A percentile compares a stretch with the other conserved stretches of the same genome.
Evolutionary conservation across 2,113 vertebrate species (phyloP).

Genomic region (Hippocampus comes): DNA sequence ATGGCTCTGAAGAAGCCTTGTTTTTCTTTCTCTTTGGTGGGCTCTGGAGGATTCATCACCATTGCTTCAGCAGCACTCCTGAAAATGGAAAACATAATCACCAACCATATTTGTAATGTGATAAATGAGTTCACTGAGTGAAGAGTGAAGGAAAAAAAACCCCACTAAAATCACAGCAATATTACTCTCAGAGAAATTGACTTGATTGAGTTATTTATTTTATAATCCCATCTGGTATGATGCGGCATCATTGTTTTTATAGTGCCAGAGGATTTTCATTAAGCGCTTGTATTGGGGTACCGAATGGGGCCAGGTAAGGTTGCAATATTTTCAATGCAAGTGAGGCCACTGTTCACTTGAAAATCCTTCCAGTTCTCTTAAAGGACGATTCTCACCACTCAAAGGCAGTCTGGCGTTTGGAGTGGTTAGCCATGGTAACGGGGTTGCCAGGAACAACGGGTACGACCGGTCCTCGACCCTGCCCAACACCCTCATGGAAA

Average conservation of each 20-base stretch:
- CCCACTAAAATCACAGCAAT: not conserved
- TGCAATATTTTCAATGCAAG: not conserved
- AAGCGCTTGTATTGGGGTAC: not conserved
- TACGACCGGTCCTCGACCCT: constrained; percentile 77
- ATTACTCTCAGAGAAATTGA: not conserved
- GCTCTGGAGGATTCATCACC: constrained; percentile 88
- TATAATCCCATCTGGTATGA: not conserved
- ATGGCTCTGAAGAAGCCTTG: constrained; percentile 98
- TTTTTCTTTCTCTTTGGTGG: constrained; percentile 94
- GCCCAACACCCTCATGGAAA: constrained; percentile 85
- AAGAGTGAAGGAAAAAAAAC: not conserved
- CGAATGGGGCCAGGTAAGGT: not conserved
- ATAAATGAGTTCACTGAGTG: not conserved
- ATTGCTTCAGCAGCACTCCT: constrained; percentile 91
- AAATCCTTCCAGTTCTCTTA: not conserved
- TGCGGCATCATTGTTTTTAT: not conserved
- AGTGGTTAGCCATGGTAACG: constrained; percentile 81
- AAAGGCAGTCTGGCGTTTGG: constrained; percentile 92
- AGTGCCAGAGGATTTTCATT: too few relatives aligned
- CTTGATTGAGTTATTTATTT: not conserved
- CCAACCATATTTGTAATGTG: constrained; percentile 1
- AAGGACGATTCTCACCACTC: constrained; percentile 80
- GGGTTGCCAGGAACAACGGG: constrained; percentile 77
- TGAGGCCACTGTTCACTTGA: not conserved
- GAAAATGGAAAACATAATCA: constrained; percentile 20